Evolutionary conservation across 1,140 invertebrate genomes (phyloP).

Genomic region (Idris sp.): DNA sequence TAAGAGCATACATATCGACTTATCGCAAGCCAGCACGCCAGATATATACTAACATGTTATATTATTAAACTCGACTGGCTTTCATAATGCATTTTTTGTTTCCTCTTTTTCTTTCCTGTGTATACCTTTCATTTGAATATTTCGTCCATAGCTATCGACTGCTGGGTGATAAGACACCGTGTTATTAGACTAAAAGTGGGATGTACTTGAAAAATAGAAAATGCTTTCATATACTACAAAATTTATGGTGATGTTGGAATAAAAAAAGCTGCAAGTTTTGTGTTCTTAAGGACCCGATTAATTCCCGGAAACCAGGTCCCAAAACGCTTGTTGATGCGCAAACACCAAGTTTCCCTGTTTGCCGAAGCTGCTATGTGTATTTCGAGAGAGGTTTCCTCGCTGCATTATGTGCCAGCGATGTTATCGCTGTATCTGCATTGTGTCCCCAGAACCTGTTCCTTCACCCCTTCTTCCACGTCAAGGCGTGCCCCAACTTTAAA

Average conservation of each 20-base stretch:
- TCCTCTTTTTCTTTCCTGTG: slow-evolving; percentile 7
- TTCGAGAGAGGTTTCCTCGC: slow-evolving; percentile 41
- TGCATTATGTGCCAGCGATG: slow-evolving; percentile 26
- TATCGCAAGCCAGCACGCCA: slow-evolving; percentile 35
- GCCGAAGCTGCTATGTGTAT: slow-evolving; percentile 3
- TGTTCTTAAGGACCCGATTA: slow-evolving; percentile 7
- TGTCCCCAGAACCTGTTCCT: slow-evolving; percentile 40
- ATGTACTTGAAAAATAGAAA: neutral
- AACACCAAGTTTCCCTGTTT: slow-evolving; percentile 43
- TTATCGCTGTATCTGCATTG: slow-evolving; percentile 46
- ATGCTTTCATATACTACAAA: too few relatives aligned
- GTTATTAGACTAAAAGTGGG: slow-evolving; percentile 14
- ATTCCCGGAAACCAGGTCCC: slow-evolving; percentile 33
- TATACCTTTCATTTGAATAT: slow-evolving; percentile 39
- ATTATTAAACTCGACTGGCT: slow-evolving; percentile 31
- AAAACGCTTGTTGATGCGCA: slow-evolving; percentile 33
- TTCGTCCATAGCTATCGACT: slow-evolving; percentile 34
- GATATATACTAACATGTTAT: slow-evolving; percentile 39
- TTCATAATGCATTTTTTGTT: slow-evolving; percentile 30
- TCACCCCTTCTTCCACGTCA: slow-evolving; percentile 36
- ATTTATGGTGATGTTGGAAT: too few relatives aligned
- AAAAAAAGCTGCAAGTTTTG: neutral
- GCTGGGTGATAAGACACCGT: slow-evolving; percentile 9
- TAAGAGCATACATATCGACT: slow-evolving; percentile 53
- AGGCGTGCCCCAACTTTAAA: slow-evolving; percentile 63